Evolutionary conservation across 92 coral and sea anemone genomes (phyloP).

Genomic region (Palythoa grandiflora): DNA sequence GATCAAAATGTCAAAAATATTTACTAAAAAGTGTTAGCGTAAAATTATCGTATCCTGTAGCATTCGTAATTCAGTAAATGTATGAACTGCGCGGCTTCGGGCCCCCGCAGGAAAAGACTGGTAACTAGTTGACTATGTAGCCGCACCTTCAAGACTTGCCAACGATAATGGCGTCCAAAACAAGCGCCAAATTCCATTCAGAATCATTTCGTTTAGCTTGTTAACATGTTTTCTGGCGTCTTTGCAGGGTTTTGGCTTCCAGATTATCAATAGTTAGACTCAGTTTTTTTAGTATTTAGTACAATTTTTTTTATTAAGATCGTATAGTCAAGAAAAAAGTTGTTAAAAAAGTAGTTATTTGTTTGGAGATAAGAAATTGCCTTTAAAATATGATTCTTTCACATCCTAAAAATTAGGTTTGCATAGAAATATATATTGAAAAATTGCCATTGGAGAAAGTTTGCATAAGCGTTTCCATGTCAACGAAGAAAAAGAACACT

Average conservation of each 20-base stretch:
- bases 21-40: too few relatives aligned
- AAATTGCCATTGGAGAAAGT: background rate
- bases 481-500: slow-evolving; percentile 45
- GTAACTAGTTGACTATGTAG: slow-evolving; percentile 52
- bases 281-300: background rate
- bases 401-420: background rate
- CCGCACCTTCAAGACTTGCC: slow-evolving; percentile 48
- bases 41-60: too few relatives aligned
- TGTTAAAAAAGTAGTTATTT: background rate
- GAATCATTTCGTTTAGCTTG: slow-evolving; percentile 41
- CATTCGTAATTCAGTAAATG: too few relatives aligned
- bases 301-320: background rate
- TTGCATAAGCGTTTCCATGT: slow-evolving; percentile 11
- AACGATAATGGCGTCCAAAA: slow-evolving; percentile 73
- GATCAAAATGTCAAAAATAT: too few relatives aligned
- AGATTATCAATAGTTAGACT: background rate
- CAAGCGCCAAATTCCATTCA: slow-evolving; percentile 68
- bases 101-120: background rate
- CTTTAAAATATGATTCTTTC: slow-evolving; percentile 17
- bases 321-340: background rate
- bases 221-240: background rate
- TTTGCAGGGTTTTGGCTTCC: background rate
- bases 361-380: background rate
- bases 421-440: background rate
- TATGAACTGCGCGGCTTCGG: too few relatives aligned